Evolutionary conservation across 37 sponge, comb jelly and placozoan genomes (phyloP).

Genomic region (Mnemiopsis leidyi): DNA sequence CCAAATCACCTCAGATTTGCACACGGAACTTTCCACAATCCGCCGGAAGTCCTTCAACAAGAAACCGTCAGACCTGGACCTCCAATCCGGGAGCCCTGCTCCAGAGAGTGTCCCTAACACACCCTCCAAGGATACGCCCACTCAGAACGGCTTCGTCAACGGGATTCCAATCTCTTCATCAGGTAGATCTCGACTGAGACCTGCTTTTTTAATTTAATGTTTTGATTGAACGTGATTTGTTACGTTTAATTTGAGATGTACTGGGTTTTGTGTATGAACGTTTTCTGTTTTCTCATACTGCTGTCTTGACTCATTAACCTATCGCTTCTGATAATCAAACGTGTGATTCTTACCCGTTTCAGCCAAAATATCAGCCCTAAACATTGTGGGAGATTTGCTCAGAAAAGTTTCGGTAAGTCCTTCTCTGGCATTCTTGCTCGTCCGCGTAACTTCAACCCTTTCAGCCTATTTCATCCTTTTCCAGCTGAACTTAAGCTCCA

Average conservation of each 20-base stretch:
- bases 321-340: not conserved
- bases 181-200: not conserved
- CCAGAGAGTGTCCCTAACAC: not conserved
- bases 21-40: constrained; percentile 37
- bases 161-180: constrained; percentile 35
- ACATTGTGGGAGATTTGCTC: constrained; percentile 94
- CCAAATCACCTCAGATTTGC: constrained; percentile 21
- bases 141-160: constrained; percentile 27
- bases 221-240: too few species aligned
- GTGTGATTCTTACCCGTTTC: constrained; percentile 59
- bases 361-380: constrained; percentile 86
- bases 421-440: too few species aligned
- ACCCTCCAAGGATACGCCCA: not conserved
- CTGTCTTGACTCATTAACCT: not conserved
- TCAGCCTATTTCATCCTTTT: not conserved
- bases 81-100: not conserved
- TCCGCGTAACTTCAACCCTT: not conserved
- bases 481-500: not conserved
- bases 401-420: constrained; percentile 92
- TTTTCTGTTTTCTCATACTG: not conserved
- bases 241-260: too few species aligned
- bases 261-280: too few species aligned
- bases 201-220: not conserved
- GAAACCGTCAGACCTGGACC: not conserved
- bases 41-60: constrained; percentile 56